phyloP scores from a whole-genome alignment of 2,797 vertebrate species.

The Miichthys miiuy region DNA sequence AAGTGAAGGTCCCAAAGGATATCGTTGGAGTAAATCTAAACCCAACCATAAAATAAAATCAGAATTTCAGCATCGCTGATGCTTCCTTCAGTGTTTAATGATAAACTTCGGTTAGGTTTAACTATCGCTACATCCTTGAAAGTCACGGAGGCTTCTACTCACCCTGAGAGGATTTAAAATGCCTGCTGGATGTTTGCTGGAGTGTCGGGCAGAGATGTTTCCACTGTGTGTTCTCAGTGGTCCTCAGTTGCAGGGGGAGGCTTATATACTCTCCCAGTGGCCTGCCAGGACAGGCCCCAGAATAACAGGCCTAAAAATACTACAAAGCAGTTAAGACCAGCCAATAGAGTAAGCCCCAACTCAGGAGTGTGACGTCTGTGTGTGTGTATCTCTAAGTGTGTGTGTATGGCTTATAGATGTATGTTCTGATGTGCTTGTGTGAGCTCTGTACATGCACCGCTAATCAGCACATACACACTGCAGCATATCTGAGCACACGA shows the following conservation, averaged over 20 bases:
- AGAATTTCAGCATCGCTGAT: background rate
- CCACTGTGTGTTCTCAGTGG: slow-evolving; percentile 70
- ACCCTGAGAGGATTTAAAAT: slow-evolving; percentile 70
- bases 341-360: slow-evolving; percentile 75
- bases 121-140: slow-evolving; percentile 10
- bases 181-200: slow-evolving; percentile 62
- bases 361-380: slow-evolving; percentile 63
- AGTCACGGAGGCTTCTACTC: slow-evolving; percentile 52
- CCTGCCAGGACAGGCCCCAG: slow-evolving; percentile 77
- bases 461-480: slow-evolving; percentile 10
- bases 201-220: slow-evolving; percentile 69
- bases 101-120: background rate
- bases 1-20: slow-evolving; percentile 16
- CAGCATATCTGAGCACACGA: slow-evolving; percentile 26
- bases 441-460: slow-evolving; percentile 6
- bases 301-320: slow-evolving; percentile 89
- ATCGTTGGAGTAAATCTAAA: background rate
- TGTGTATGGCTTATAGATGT: slow-evolving; percentile 34
- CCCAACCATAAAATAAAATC: background rate
- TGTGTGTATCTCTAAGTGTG: slow-evolving; percentile 46
- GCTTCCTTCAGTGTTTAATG: background rate
- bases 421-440: slow-evolving; percentile 26
- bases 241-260: slow-evolving; percentile 61
- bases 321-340: slow-evolving; percentile 84
- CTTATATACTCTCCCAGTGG: slow-evolving; percentile 78